Evolutionary conservation across 2,113 vertebrate species (phyloP).

Genomic region (Limnothrissa miodon): DNA sequence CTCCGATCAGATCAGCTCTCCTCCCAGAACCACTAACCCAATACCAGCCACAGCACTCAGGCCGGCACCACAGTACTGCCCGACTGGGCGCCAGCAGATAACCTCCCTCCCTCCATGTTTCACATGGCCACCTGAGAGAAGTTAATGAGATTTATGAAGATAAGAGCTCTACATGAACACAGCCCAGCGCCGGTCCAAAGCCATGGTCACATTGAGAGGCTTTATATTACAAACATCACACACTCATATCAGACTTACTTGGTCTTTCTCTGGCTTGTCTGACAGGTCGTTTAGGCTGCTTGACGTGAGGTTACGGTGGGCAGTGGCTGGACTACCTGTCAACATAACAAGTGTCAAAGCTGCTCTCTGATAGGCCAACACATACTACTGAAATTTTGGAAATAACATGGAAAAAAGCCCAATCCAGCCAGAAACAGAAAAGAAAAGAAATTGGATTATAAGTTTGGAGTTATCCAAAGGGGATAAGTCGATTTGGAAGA

Average conservation of each 20-base stretch:
- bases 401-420: neutral
- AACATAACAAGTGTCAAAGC: slow-evolving; percentile 14
- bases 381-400: neutral
- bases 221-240: neutral
- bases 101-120: neutral
- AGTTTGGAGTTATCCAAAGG: neutral
- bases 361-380: slow-evolving; percentile 5
- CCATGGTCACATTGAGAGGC: slow-evolving; percentile 15
- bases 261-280: slow-evolving; percentile 96
- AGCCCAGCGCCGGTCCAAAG: neutral
- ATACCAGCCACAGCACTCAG: neutral
- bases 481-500: neutral
- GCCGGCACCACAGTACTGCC: neutral
- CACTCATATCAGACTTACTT: slow-evolving; percentile 75
- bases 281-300: slow-evolving; percentile 94
- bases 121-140: neutral
- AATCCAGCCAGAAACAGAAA: slow-evolving; percentile 34
- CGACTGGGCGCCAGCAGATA: neutral
- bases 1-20: neutral
- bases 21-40: neutral
- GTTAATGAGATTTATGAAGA: neutral
- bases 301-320: slow-evolving; percentile 90
- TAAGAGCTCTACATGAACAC: neutral
- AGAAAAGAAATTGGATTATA: slow-evolving; percentile 11
- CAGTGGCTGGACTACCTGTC: slow-evolving; percentile 86